Evolutionary conservation across 1,140 invertebrate species (phyloP), one percentile per base, ranked within the genome.

Genomic region (Eriocheir sinensis): DNA sequence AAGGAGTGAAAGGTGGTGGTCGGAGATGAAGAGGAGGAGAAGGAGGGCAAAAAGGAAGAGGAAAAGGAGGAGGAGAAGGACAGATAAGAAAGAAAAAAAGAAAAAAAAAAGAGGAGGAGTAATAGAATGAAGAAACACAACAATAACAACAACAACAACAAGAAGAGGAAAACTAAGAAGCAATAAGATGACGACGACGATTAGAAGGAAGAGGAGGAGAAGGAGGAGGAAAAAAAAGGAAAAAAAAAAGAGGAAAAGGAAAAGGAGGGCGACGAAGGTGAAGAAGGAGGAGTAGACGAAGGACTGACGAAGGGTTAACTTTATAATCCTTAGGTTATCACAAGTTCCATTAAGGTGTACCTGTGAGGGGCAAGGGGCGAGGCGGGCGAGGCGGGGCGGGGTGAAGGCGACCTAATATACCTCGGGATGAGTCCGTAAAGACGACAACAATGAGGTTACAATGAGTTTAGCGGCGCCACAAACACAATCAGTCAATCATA

Each of bases 381-480:
- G 48, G 9, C 12, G 48, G 8, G 21, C 48, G 48, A 53, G 48
- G 48, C 48, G 12, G 48, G 60, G 60, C 60, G 60, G 60, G 60
- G 60, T n/a, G 27, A 1, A n/a, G n/a, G n/a, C n/a, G 60, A 72
- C 27, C 17, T 72, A 21, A 21, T 2, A 72, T 6, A 1, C 60
- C 60, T 1, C n/a, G 60, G 60, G n/a, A n/a, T 72, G 60, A 72
- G 60, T 72, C 21, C 21, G 60, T 72, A 72, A 72, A 72, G 27
- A 72, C 60, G 60, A 72, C 60, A 72, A 72, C 60, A 72, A 72
- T 72, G 60, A 72, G n/a, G 60, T 72, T n/a, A 72, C 60, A 72
- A 72, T 72, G 60, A 72, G 60, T 72, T 72, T 27, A 72, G 60
- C 27, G 60, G n/a, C 17, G 60, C 27, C 60, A n/a, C n/a, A 72